Evolutionary conservation across 30 jellyfish, hydroid and myxozoan species (phyloP).

Genomic region (Hydractinia echinata): DNA sequence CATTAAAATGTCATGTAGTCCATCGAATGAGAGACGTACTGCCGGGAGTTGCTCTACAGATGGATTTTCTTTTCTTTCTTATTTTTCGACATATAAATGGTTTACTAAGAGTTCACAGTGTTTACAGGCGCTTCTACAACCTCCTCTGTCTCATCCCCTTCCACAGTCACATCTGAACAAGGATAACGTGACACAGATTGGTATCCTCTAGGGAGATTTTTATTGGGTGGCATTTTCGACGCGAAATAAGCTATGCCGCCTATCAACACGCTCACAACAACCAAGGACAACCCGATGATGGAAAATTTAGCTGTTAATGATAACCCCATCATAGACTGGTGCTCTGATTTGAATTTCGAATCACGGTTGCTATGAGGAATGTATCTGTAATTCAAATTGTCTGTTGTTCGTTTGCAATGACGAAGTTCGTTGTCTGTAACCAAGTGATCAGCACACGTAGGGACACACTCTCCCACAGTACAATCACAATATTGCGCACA

Average conservation of each 20-base stretch:
- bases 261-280: slow-evolving; percentile 57
- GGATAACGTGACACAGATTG: slow-evolving; percentile 42
- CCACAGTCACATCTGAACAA: slow-evolving; percentile 26
- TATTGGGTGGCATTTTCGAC: slow-evolving; percentile 51
- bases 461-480: slow-evolving; percentile 81
- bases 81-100: too few relatives aligned
- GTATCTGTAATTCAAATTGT: slow-evolving; percentile 2
- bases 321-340: slow-evolving; percentile 53
- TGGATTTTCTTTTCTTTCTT: too few relatives aligned
- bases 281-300: slow-evolving; percentile 66
- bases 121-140: slow-evolving; percentile 6
- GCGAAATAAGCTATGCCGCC: slow-evolving; percentile 84
- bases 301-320: slow-evolving; percentile 88
- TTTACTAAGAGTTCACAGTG: neutral
- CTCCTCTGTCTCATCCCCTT: slow-evolving; percentile 22
- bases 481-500: slow-evolving; percentile 89
- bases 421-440: slow-evolving; percentile 59
- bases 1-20: too few relatives aligned
- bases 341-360: neutral
- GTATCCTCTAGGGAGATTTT: slow-evolving; percentile 30
- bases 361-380: neutral
- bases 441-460: slow-evolving; percentile 50
- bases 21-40: too few relatives aligned
- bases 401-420: slow-evolving; percentile 75
- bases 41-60: too few relatives aligned